Percentiles rank a stretch among this genome's conserved stretches.
Evolutionary conservation across 2,797 vertebrate genomes (phyloP).

Genomic region (Siniperca obscura): DNA sequence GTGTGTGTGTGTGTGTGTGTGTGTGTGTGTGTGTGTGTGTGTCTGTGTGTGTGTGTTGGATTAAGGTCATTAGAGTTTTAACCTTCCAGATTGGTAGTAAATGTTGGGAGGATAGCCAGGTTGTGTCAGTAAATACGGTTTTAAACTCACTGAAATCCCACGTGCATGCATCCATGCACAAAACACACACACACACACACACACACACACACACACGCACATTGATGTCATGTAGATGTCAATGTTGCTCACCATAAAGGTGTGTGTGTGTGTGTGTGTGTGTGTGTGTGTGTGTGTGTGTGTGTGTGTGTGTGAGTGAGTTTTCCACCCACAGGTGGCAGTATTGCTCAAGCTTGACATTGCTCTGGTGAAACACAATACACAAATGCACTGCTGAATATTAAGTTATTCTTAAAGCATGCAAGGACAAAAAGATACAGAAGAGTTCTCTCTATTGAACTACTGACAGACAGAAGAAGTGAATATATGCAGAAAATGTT

Average conservation of each 20-base stretch:
- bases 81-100: slow-evolving; percentile 43
- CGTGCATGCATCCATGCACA: background rate
- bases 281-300: no score
- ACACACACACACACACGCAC: no score
- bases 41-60: slow-evolving; percentile 53
- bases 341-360: slow-evolving; percentile 14
- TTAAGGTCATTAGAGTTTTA: slow-evolving; percentile 76
- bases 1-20: slow-evolving; percentile 35
- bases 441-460: background rate
- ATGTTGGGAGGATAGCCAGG: slow-evolving; percentile 35
- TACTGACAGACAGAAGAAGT: background rate
- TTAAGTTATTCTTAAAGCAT: background rate
- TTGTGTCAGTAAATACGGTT: slow-evolving; percentile 40
- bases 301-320: background rate
- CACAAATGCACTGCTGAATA: slow-evolving; percentile 7
- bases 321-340: slow-evolving; percentile 52
- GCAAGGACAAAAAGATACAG: background rate
- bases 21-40: slow-evolving; percentile 35
- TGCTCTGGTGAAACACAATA: slow-evolving; percentile 9
- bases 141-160: slow-evolving; percentile 15
- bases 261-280: background rate
- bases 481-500: background rate
- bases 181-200: background rate
- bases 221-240: no score
- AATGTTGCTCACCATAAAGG: no score